phyloP scores from a whole-genome alignment of 2,113 vertebrate genomes.

The Lasiurus cinereus region DNA sequence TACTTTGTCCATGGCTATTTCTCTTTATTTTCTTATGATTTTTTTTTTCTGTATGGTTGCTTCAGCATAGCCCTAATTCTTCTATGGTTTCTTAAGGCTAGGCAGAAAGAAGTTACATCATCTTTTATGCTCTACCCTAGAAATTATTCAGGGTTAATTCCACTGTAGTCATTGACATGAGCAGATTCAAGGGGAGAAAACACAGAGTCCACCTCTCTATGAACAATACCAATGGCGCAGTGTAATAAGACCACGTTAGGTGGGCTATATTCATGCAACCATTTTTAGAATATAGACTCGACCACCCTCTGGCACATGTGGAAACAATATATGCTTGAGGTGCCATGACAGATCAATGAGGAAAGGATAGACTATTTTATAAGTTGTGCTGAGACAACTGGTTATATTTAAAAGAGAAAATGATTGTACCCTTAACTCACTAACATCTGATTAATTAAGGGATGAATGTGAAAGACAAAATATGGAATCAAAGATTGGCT shows the following conservation, averaged over 20 bases:
- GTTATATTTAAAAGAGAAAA: neutral
- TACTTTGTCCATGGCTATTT: neutral
- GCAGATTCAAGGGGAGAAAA: neutral
- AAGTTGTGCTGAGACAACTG: neutral
- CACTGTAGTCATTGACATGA: neutral
- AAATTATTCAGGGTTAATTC: neutral
- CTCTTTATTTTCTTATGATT: neutral
- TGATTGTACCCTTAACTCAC: neutral
- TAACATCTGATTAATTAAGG: neutral
- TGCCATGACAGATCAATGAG: neutral
- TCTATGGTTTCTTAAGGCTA: neutral
- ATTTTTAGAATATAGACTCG: neutral
- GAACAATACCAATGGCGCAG: neutral
- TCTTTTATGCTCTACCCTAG: neutral
- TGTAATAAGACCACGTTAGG: neutral
- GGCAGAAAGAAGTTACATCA: neutral
- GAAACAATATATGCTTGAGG: neutral
- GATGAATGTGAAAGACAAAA: neutral
- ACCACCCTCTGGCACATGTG: neutral
- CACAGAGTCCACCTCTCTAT: neutral
- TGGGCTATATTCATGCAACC: neutral
- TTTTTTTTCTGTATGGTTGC: neutral
- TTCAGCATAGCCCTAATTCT: neutral
- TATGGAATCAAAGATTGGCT: neutral
- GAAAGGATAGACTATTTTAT: neutral